Evolutionary conservation across 2,888 invertebrate species (phyloP).

Genomic region (Aplocera efformata): DNA sequence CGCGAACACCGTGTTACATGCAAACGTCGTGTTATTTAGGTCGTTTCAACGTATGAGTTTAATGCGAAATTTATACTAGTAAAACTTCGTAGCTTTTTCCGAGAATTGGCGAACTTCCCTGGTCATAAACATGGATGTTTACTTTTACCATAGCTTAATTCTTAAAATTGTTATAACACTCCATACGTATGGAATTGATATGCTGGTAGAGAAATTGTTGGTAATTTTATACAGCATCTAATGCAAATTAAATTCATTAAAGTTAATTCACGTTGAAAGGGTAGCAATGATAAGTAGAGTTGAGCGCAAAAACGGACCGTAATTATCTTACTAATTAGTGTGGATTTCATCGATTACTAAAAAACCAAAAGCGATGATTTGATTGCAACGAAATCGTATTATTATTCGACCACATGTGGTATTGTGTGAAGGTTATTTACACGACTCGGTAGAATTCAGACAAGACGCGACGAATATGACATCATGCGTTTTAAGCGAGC

Average conservation of each 20-base stretch:
- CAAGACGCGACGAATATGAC: slow-evolving; percentile 49
- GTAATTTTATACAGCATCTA: too few relatives aligned
- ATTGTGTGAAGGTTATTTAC: slow-evolving; percentile 52
- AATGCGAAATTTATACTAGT: slow-evolving; percentile 38
- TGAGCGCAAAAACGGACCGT: not conserved
- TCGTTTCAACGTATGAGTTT: slow-evolving; percentile 39
- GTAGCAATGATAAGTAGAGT: not conserved
- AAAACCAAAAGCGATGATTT: slow-evolving; percentile 13
- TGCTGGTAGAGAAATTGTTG: too few relatives aligned
- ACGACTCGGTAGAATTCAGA: slow-evolving; percentile 46
- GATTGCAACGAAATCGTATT: slow-evolving; percentile 34
- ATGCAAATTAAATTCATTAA: too few relatives aligned
- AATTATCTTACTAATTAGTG: not conserved
- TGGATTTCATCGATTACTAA: slow-evolving; percentile 1
- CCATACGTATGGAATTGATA: too few relatives aligned
- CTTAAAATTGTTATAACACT: too few relatives aligned
- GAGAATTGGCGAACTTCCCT: slow-evolving; percentile 2
- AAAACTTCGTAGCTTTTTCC: slow-evolving; percentile 33
- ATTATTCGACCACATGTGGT: slow-evolving; percentile 46
- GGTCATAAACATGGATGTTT: too few relatives aligned
- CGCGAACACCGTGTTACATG: slow-evolving; percentile 32
- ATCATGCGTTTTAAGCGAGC: slow-evolving; percentile 43
- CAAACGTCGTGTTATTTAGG: slow-evolving; percentile 12
- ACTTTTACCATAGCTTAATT: too few relatives aligned
- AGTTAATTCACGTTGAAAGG: not conserved